Conservation (phyloP, 64 coral and sea anemone species). For the Stylophora pistillata region DNA sequence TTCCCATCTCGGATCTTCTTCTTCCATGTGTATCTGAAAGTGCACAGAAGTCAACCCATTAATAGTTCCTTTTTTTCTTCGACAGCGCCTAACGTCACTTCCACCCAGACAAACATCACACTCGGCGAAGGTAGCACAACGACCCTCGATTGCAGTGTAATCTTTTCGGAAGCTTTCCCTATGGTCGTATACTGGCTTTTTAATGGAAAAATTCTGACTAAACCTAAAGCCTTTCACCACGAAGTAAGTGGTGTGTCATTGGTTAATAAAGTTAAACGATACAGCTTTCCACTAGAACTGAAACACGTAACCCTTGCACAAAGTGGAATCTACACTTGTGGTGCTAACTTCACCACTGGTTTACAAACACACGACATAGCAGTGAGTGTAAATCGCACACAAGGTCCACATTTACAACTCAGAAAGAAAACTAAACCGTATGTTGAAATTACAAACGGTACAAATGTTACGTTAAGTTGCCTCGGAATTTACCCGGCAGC, state of each 20-base stretch:
- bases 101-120: not conserved
- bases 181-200: slow-evolving; percentile 15
- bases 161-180: not conserved
- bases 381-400: not conserved
- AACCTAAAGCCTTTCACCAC: not conserved
- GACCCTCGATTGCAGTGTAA: not conserved
- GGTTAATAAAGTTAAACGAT: too few species aligned
- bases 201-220: not conserved
- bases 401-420: not conserved
- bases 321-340: slow-evolving; percentile 13
- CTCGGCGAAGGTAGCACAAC: not conserved
- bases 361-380: not conserved
- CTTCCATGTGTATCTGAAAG: too few species aligned
- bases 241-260: not conserved
- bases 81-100: slow-evolving; percentile 1
- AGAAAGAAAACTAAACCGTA: too few species aligned
- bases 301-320: not conserved
- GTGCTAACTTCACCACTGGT: not conserved
- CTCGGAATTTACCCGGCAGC: slow-evolving; percentile 9
- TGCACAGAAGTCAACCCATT: too few species aligned
- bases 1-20: too few species aligned
- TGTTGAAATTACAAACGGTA: not conserved
- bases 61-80: too few species aligned
- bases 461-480: not conserved
- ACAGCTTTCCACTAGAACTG: too few species aligned